A percentile compares a stretch with the other conserved stretches of the same genome.
These are phyloP conservation scores for Morpho deidamia DNA, from an alignment of 2,888 invertebrate species.

Conservation along the genomic window DNA sequence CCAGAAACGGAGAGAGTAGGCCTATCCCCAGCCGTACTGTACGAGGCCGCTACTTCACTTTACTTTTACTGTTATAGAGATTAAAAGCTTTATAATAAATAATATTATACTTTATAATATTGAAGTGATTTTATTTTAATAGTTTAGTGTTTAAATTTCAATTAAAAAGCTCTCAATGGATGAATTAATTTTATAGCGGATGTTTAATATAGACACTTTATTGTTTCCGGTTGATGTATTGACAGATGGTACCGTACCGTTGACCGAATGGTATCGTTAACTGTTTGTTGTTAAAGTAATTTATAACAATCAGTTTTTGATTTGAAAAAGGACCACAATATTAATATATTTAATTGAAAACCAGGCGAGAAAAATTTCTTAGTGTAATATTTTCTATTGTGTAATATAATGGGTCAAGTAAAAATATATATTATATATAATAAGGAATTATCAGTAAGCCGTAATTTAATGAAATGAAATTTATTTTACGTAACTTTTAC, in stretches of 20 bases:
- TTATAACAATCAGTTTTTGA: not conserved
- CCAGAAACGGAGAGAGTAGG: too few relatives aligned
- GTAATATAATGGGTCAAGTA: too few relatives aligned
- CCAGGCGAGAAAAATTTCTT: too few relatives aligned
- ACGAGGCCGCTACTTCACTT: not conserved
- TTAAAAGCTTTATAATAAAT: not conserved
- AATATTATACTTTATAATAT: too few relatives aligned
- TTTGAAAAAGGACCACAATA: too few relatives aligned
- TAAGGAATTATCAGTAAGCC: too few relatives aligned
- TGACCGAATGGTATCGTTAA: slow-evolving; percentile 21
- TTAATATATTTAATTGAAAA: too few relatives aligned
- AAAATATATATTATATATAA: too few relatives aligned
- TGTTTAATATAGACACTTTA: slow-evolving; percentile 46
- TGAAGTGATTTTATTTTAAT: slow-evolving; percentile 19
- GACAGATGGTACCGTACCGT: slow-evolving; percentile 52
- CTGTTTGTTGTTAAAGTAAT: not conserved
- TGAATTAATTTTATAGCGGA: slow-evolving; percentile 22
- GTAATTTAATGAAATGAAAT: too few relatives aligned
- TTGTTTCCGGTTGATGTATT: slow-evolving; percentile 64
- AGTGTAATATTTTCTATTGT: too few relatives aligned
- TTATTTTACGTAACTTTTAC: too few relatives aligned
- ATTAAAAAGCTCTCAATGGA: not conserved
- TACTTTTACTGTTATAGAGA: not conserved
- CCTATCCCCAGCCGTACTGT: too few relatives aligned
- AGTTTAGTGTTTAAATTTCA: slow-evolving; percentile 16